Percentiles rank a stretch among this genome's conserved stretches.
phyloP scores from a whole-genome alignment of 1,140 invertebrate species.

The Drosophila paulistorum region DNA sequence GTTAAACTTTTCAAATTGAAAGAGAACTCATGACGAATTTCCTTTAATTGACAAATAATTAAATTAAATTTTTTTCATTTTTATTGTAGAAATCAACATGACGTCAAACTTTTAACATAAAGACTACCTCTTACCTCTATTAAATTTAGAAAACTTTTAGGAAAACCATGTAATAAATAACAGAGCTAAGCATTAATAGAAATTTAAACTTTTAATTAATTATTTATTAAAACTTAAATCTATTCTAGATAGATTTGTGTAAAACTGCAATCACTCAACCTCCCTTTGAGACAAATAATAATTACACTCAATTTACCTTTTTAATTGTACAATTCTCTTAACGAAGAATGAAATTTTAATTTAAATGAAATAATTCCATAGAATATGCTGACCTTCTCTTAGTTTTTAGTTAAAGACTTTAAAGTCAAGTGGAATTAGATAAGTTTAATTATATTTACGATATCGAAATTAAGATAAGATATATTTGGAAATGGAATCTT shows the following conservation, averaged over 20 bases:
- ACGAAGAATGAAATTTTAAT: not conserved
- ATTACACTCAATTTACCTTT: slow-evolving; percentile 7
- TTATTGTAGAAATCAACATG: too few species aligned
- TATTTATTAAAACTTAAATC: not conserved
- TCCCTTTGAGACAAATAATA: not conserved
- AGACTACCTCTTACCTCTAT: too few species aligned
- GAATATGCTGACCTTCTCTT: slow-evolving; percentile 25
- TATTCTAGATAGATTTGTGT: not conserved
- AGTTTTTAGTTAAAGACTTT: slow-evolving; percentile 23
- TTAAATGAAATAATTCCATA: not conserved
- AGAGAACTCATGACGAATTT: too few species aligned
- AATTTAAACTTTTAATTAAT: not conserved
- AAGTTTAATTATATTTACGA: slow-evolving; percentile 46
- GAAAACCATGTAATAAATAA: too few species aligned
- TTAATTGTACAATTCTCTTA: not conserved
- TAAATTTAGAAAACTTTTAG: not conserved
- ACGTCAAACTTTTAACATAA: too few species aligned
- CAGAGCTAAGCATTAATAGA: too few species aligned
- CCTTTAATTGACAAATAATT: too few species aligned
- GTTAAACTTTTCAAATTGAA: too few species aligned
- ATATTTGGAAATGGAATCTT: not conserved
- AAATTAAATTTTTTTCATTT: too few species aligned
- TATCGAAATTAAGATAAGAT: slow-evolving; percentile 24
- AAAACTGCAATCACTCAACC: not conserved
- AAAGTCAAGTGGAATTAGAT: slow-evolving; percentile 45